phyloP scores from a whole-genome alignment of 2,797 vertebrate species.

The Zenarchopterus dispar region DNA sequence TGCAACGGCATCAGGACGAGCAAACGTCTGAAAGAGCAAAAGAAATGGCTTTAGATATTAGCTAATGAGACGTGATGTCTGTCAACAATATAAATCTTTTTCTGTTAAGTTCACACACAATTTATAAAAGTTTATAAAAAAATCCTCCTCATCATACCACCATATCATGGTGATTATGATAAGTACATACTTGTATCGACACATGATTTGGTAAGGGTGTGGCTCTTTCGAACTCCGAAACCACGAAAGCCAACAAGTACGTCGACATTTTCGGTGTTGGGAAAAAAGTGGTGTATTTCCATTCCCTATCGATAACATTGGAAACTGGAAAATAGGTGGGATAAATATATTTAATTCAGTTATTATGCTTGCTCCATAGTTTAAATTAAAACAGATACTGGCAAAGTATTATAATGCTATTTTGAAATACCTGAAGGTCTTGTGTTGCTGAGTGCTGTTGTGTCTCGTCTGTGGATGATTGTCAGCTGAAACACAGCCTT shows the following conservation, averaged over 20 bases:
- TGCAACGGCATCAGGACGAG: slow-evolving; percentile 56
- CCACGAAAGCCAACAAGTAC: slow-evolving; percentile 78
- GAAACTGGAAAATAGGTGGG: neutral
- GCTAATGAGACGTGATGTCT: neutral
- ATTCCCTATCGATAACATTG: slow-evolving; percentile 11
- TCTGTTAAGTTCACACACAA: neutral
- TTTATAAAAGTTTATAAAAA: neutral
- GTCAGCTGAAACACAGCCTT: slow-evolving; percentile 79
- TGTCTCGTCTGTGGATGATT: slow-evolving; percentile 65
- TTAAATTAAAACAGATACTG: neutral
- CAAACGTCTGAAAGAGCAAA: slow-evolving; percentile 57
- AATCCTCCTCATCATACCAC: too few species aligned
- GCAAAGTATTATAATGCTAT: neutral
- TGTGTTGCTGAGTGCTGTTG: slow-evolving; percentile 60
- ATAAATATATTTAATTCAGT: too few species aligned
- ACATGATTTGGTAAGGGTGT: fast-evolving
- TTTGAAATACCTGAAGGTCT: fast-evolving
- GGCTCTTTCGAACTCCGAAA: slow-evolving; percentile 55
- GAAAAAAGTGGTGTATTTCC: slow-evolving; percentile 62
- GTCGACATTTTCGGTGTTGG: slow-evolving; percentile 78
- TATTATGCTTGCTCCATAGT: neutral
- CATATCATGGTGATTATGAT: neutral
- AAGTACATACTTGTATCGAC: slow-evolving; percentile 56
- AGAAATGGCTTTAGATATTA: neutral
- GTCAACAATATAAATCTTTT: too few species aligned